Evolutionary conservation across 2,797 vertebrate genomes (phyloP), one percentile per base, ranked within the genome.

Genomic region (Mycteria americana): DNA sequence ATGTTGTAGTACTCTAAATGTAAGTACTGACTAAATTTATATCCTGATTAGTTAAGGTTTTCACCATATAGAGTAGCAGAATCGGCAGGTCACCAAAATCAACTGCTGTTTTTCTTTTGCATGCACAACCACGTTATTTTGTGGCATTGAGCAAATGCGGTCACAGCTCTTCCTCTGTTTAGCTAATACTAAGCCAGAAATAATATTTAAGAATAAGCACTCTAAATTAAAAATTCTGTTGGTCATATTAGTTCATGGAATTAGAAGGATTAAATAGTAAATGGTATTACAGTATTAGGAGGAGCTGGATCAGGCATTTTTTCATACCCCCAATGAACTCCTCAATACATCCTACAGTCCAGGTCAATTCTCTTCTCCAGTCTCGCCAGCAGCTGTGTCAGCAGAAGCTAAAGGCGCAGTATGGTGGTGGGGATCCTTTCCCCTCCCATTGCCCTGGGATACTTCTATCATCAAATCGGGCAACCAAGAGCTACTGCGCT

Each of bases 211-310:
- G 30, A 74, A 56, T 19, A 84, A 85, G 30, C 21, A 24, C 78
- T 35, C 75, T 27, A 73, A 85, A 89, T 72, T 68, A 60, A 85
- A 91, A 84, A n/a, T 53, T 69, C 50, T 81, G 39, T 41, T 75
- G 65, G 87, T 46, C 9, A 1, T 59, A 65, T 72, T 73, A 76
- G 46, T 22, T 80, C 30, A 37, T 2, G 68, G 76, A 77, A 80
- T 85, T 56, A 80, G n/a, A 41, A 88, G 92, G 76, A 90, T 81
- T 92, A 88, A 85, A 33, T 7, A 88, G 68, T 64, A 91, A 92
- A 64, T 17, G 62, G 50, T 56, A n/a, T 89, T 62, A 73, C 21
- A 73, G 63, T 3, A 43, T 54, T 28, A 69, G 33, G 27, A 89
- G 43, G 57, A 94, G 78, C 12, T 69, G 63, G 43, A 76, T 64